Evolutionary conservation across 2,797 vertebrate species (phyloP).

Genomic region (Cercopithecus hamlyni): DNA sequence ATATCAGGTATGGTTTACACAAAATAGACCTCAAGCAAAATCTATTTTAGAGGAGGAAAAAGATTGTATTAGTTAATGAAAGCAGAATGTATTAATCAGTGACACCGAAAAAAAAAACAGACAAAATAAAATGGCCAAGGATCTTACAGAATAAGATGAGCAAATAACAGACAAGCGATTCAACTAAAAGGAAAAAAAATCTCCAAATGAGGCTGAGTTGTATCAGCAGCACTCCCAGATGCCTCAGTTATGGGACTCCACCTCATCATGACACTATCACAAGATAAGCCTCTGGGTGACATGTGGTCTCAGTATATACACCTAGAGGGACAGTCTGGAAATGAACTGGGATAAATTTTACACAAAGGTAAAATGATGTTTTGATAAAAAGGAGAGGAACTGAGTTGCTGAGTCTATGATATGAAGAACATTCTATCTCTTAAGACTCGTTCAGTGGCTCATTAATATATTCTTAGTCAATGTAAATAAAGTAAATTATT

Average conservation of each 20-base stretch:
- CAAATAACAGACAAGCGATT: neutral
- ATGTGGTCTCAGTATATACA: neutral
- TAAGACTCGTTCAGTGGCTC: neutral
- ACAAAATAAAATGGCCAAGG: neutral
- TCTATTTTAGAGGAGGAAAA: neutral
- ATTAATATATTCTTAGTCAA: neutral
- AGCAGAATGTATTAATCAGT: neutral
- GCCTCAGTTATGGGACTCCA: neutral
- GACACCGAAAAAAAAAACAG: neutral
- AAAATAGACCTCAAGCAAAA: neutral
- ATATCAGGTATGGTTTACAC: neutral
- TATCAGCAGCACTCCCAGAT: neutral
- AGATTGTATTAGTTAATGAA: neutral
- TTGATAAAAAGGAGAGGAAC: neutral
- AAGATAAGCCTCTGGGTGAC: neutral
- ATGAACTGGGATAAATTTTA: neutral
- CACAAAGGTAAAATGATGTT: neutral
- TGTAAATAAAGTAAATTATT: neutral
- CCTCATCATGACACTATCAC: neutral
- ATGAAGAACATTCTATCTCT: neutral
- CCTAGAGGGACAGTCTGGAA: neutral
- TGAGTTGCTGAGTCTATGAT: neutral
- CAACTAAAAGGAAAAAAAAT: neutral
- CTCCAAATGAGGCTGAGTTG: neutral
- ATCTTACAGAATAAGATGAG: neutral